A percentile compares a stretch with the other conserved stretches of the same genome.
Evolutionary conservation across 2,113 vertebrate species (phyloP).

Genomic region (Thunnus thynnus): DNA sequence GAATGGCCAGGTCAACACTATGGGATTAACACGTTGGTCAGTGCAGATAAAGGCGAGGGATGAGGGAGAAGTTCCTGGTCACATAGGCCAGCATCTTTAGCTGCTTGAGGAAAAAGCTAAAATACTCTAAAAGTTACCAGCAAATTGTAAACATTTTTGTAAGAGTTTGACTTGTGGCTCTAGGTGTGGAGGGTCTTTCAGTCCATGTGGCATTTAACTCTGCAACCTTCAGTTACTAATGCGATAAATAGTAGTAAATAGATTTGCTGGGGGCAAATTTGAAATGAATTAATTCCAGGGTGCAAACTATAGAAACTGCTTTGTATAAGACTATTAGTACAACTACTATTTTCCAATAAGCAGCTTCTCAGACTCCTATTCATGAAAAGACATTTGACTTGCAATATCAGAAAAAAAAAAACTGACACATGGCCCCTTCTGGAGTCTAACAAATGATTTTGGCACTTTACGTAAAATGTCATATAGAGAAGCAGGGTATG

Average conservation of each 20-base stretch:
- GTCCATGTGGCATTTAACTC: conserved; percentile 9
- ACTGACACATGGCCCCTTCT: conserved; percentile 6
- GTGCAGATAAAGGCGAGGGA: conserved; percentile 54
- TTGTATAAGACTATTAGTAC: conserved; percentile 31
- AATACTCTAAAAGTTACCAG: conserved; percentile 11
- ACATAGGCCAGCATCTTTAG: conserved; percentile 22
- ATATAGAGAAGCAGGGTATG: background rate
- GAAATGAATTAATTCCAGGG: background rate
- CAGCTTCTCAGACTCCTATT: conserved; percentile 25
- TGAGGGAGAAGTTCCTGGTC: conserved; percentile 13
- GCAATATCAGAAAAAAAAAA: conserved; percentile 5
- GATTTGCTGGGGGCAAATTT: background rate
- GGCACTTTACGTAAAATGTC: background rate
- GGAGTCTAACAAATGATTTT: conserved; percentile 8
- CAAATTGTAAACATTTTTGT: background rate
- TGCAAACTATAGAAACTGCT: conserved; percentile 10
- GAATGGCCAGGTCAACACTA: conserved; percentile 81
- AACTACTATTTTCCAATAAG: conserved; percentile 25
- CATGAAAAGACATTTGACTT: conserved; percentile 29
- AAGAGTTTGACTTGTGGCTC: conserved; percentile 1
- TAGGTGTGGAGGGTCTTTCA: conserved; percentile 4
- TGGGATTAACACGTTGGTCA: conserved; percentile 73
- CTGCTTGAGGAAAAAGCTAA: conserved; percentile 3
- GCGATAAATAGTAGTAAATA: background rate
- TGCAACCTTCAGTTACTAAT: conserved; percentile 18